Percentiles rank a stretch among this genome's conserved stretches.
Conservation (phyloP, 2,113 vertebrate genomes). For the Cyprinodon brontotheroides region DNA sequence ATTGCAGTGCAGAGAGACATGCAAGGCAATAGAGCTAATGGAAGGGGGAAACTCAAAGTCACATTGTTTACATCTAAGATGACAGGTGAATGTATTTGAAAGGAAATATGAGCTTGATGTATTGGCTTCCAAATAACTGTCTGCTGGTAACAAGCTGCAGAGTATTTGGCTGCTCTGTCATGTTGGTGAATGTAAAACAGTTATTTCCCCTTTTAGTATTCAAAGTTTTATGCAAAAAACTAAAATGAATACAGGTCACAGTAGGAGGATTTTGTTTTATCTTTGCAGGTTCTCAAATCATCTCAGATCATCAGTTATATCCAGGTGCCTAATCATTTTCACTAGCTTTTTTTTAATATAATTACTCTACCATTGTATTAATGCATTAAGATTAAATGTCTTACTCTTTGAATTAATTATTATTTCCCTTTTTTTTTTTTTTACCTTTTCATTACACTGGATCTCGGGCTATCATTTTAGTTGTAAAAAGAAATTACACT, state of each 20-base stretch:
- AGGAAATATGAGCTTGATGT: slow-evolving; percentile 68
- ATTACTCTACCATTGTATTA: neutral
- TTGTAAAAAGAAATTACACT: neutral
- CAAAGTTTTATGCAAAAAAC: neutral
- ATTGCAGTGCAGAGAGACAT: slow-evolving; percentile 59
- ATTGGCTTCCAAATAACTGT: slow-evolving; percentile 51
- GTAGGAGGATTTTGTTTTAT: neutral
- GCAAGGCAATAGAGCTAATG: slow-evolving; percentile 74
- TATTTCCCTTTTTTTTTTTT: neutral
- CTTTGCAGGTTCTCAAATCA: neutral
- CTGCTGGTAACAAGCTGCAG: slow-evolving; percentile 57
- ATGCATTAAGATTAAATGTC: slow-evolving; percentile 1
- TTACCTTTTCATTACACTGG: neutral
- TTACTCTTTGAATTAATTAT: neutral
- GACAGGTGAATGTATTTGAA: slow-evolving; percentile 76
- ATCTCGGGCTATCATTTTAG: neutral
- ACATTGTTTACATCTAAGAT: slow-evolving; percentile 77
- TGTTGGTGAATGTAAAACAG: slow-evolving; percentile 19
- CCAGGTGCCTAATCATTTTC: neutral
- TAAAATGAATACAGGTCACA: neutral
- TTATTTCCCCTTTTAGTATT: slow-evolving; percentile 15
- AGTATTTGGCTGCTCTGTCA: slow-evolving; percentile 28
- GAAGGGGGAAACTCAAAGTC: slow-evolving; percentile 73
- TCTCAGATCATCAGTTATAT: neutral
- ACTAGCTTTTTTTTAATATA: neutral